phyloP scores from a whole-genome alignment of 2,797 vertebrate genomes.

The Muraenolepis orangiensis region DNA sequence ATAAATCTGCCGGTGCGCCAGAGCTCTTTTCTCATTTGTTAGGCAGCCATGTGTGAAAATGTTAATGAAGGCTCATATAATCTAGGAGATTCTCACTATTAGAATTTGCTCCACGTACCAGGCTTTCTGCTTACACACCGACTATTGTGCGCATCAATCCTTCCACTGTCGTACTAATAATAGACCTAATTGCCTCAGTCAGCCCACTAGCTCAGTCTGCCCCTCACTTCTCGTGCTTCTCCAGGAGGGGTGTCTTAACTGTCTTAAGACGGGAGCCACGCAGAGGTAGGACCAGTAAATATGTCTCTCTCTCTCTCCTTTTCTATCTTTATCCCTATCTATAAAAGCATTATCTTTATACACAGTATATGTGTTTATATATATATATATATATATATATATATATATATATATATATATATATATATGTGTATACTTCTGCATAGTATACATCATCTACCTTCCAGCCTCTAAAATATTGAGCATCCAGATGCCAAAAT shows the following conservation, averaged over 20 bases:
- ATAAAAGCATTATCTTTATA: not conserved
- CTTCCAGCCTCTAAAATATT: slow-evolving; percentile 70
- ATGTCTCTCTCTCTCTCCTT: not conserved
- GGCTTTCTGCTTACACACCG: slow-evolving; percentile 81
- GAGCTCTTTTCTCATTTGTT: slow-evolving; percentile 93
- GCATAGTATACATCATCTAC: slow-evolving; percentile 58
- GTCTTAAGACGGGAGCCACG: slow-evolving; percentile 62
- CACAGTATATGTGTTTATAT: not conserved
- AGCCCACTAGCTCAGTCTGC: slow-evolving; percentile 79
- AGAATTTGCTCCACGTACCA: slow-evolving; percentile 85
- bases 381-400: not conserved
- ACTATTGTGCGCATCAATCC: slow-evolving; percentile 84
- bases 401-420: not conserved
- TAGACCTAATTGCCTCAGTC: slow-evolving; percentile 83
- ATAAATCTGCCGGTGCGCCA: slow-evolving; percentile 82
- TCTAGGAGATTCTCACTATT: slow-evolving; percentile 85
- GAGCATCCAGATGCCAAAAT: slow-evolving; percentile 68
- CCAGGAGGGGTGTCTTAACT: slow-evolving; percentile 57
- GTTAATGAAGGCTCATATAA: slow-evolving; percentile 97
- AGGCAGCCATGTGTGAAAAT: slow-evolving; percentile 96
- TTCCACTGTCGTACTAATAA: slow-evolving; percentile 81
- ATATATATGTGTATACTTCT: slow-evolving; percentile 43
- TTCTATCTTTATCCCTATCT: not conserved
- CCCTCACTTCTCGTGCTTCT: slow-evolving; percentile 62
- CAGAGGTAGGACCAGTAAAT: slow-evolving; percentile 47